A percentile compares a stretch with the other conserved stretches of the same genome.
Conservation (phyloP, 2,113 vertebrate species). For the Oriolus oriolus region DNA sequence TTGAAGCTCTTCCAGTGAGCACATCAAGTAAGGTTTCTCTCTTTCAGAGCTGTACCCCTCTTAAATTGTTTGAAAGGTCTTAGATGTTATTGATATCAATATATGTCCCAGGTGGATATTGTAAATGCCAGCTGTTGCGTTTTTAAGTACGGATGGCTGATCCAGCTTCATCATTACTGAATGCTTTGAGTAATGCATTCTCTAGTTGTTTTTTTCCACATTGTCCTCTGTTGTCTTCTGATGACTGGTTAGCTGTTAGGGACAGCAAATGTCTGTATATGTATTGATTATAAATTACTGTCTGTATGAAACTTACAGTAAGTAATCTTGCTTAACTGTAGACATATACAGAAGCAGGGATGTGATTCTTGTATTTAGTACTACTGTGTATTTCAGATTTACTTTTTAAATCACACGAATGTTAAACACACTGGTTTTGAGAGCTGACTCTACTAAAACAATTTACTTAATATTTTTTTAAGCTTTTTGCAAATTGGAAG, state of each 20-base stretch:
- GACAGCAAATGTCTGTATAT: neutral
- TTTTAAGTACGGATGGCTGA: neutral
- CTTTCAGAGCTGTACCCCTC: neutral
- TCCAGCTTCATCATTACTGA: neutral
- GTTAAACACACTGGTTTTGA: neutral
- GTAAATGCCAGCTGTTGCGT: neutral
- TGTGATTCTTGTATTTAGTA: neutral
- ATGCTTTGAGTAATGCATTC: neutral
- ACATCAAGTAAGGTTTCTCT: neutral
- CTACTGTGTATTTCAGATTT: neutral
- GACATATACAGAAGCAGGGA: neutral
- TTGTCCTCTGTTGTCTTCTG: neutral
- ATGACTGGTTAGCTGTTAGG: neutral
- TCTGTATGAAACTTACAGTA: neutral
- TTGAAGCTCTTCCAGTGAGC: neutral
- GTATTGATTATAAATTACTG: neutral
- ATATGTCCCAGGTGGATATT: neutral
- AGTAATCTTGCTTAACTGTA: neutral
- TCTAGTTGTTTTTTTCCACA: neutral
- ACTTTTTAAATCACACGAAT: neutral
- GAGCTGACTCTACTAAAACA: neutral
- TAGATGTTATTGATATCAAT: neutral
- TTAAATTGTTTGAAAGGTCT: neutral
- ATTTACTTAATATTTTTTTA: neutral
- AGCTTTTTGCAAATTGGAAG: neutral